Base-by-base conservation (phyloP, 1,140 invertebrate genomes). In the Armadillidium nasatum region DNA sequence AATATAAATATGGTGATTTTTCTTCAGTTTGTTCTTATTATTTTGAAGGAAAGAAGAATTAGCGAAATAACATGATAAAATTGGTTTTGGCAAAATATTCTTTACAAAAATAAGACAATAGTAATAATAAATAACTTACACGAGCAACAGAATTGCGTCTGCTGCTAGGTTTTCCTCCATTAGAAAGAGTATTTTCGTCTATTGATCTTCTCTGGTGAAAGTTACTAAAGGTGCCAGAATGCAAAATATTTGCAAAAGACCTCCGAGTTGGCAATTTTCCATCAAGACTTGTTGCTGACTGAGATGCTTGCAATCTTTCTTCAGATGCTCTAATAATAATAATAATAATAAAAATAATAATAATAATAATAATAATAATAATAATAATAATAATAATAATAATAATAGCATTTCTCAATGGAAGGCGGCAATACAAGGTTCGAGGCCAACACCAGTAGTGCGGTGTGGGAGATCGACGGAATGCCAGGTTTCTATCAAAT, bases 311-410 rank as follows among this genome's bases (percentile, higher is more conserved):
- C 11, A 60, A 19, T 60, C 7, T 19, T 7, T 60, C 50, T 60
- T 60, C 50, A 1, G 50, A 60, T 2, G 50, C 50, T 13, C 50
- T 60, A 19, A 60, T 13, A 60, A 60, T 13, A 15, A 60, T 15
- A 60, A 19, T 13, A 60, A 60, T 19, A 19, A 15, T 60, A 15
- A 60, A 3, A 60, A 60, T 60, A 19, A 60, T 60, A 60, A 15
- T 60, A 60, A 60, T 19, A 60, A 60, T 19, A 60, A 60, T 60
- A 60, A 60, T 60, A 19, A 60, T 60, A 19, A 60, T 60, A 15
- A 60, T 60, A 60, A 60, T 60, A 60, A 19, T 33, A 33, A 33
- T 33, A 33, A 33, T 33, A 33, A 33, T 33, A 33, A 33, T 33
- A 33, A 33, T 33, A 33, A 33, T 33, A 33, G n/a, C n/a, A n/a